These are phyloP conservation scores for Aradophagus sp. DNA, from an alignment of 1,140 invertebrate species.

Conservation along the genomic window DNA sequence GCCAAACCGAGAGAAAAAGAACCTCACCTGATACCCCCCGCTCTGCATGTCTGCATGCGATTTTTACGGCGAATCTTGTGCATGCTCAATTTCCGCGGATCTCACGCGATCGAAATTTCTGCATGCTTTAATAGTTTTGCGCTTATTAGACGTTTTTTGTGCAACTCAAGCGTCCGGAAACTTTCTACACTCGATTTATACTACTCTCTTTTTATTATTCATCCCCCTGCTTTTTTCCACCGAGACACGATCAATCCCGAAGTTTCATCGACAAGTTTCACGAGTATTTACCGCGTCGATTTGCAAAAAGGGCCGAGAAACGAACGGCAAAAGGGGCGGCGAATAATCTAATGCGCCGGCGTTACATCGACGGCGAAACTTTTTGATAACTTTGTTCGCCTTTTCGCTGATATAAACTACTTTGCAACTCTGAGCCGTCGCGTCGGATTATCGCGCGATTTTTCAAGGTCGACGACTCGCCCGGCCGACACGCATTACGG, in stretches of 20 bases:
- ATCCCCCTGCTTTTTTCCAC: too few species aligned
- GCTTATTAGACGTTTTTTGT: constrained; percentile 48
- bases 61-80: constrained; percentile 18
- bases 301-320: too few species aligned
- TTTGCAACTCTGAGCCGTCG: constrained; percentile 14
- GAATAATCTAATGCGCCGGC: too few species aligned
- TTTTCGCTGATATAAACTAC: constrained; percentile 22
- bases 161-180: constrained; percentile 41
- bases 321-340: too few species aligned
- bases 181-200: constrained; percentile 57
- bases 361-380: constrained; percentile 15
- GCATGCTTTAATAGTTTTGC: constrained; percentile 45
- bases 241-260: constrained; percentile 30
- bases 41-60: constrained; percentile 46
- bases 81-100: constrained; percentile 22
- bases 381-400: constrained; percentile 28
- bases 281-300: constrained; percentile 42
- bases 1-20: too few species aligned
- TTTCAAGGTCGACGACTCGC: constrained; percentile 34
- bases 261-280: constrained; percentile 45
- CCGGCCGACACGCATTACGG: not conserved
- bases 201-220: constrained; percentile 47
- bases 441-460: constrained; percentile 9
- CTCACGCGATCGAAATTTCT: constrained; percentile 27
- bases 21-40: constrained; percentile 1